Evolutionary conservation across 2,888 invertebrate genomes (phyloP).

Genomic region (Drosophila pseudotakahashii): DNA sequence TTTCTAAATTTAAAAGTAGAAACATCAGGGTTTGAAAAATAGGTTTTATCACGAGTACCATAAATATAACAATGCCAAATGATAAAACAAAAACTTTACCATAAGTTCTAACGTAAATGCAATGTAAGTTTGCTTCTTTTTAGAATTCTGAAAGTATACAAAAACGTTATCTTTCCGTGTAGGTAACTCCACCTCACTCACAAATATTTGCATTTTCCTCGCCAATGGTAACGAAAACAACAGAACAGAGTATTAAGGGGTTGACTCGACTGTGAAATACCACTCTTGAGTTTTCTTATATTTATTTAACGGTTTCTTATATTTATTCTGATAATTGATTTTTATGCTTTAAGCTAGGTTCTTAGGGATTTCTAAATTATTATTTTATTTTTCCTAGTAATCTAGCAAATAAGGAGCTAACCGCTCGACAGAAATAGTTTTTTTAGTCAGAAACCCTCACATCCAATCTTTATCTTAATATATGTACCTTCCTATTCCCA

Average conservation of each 20-base stretch:
- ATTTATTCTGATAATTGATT: no score
- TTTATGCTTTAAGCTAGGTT: no score
- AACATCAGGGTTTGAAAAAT: no score
- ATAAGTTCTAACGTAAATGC: not conserved
- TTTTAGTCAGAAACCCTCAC: not conserved
- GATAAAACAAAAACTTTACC: not conserved
- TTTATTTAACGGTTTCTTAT: no score
- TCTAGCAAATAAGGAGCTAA: no score
- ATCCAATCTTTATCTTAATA: not conserved
- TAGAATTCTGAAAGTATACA: conserved; percentile 14
- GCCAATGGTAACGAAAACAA: conserved; percentile 8
- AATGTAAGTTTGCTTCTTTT: conserved; percentile 8
- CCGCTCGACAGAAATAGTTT: no score
- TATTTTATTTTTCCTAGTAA: not conserved
- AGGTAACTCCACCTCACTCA: not conserved
- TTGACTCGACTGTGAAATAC: conserved; percentile 17
- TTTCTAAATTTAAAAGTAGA: not conserved
- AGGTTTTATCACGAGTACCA: not conserved
- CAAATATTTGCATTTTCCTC: conserved; percentile 32
- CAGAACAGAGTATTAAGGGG: not conserved
- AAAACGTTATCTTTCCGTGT: conserved; percentile 8
- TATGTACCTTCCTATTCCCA: not conserved
- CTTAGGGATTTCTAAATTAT: no score
- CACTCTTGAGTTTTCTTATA: no score
- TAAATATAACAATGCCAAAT: not conserved